Conservation (phyloP, 2,797 vertebrate genomes). For the Rhabdophis nuchalis region DNA sequence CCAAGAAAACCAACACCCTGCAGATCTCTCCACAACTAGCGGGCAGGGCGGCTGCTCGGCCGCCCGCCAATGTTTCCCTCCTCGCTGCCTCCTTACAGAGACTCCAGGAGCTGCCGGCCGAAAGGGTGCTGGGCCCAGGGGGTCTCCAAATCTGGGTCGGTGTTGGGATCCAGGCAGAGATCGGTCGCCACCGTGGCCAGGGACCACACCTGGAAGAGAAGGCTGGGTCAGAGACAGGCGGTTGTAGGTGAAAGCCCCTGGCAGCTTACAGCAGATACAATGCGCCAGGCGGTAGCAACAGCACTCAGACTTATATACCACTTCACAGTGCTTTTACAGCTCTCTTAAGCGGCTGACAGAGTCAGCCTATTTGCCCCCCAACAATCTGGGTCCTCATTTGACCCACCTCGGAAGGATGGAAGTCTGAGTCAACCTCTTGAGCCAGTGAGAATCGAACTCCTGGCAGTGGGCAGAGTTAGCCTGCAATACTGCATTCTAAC, state of each 20-base stretch:
- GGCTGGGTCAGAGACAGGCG: not conserved
- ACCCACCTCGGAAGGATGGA: no score
- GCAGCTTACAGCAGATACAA: not conserved
- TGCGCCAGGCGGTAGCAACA: not conserved
- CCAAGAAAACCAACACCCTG: not conserved
- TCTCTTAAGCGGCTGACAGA: no score
- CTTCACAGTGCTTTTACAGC: no score
- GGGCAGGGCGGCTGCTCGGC: no score
- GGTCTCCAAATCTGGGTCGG: constrained; percentile 89
- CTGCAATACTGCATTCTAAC: no score
- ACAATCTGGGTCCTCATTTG: no score
- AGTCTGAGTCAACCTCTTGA: no score
- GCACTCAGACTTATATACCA: no score
- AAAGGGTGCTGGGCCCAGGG: constrained; percentile 97
- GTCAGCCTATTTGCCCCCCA: no score
- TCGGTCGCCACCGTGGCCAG: constrained; percentile 89
- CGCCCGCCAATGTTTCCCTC: constrained; percentile 18
- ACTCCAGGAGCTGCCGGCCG: constrained; percentile 91
- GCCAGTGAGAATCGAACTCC: no score
- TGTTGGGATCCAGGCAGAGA: constrained; percentile 86
- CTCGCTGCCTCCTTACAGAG: constrained; percentile 83
- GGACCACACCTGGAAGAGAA: constrained; percentile 85
- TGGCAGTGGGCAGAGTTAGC: no score
- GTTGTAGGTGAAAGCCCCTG: not conserved
- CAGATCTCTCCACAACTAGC: not conserved